These are phyloP conservation scores for Megaustenia siamemsis DNA, from an alignment of 2,888 invertebrate species.

Conservation along the genomic window DNA sequence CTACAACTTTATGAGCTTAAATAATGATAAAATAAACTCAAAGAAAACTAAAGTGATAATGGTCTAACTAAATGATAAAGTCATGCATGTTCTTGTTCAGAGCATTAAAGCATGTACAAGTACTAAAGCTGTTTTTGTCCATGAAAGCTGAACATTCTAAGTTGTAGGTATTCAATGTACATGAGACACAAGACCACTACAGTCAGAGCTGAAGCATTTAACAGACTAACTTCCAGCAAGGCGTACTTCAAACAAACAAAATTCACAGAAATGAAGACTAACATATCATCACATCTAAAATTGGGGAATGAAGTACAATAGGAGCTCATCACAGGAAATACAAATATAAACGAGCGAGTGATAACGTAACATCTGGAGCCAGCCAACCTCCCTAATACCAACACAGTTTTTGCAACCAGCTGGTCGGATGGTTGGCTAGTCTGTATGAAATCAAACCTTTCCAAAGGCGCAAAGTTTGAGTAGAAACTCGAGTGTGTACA, in stretches of 20 bases:
- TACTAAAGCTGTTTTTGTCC: too few relatives aligned
- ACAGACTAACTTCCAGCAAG: neutral
- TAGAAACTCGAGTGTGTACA: conserved; percentile 99
- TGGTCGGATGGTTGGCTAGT: conserved; percentile 18
- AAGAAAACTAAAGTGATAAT: neutral
- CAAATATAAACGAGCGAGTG: neutral
- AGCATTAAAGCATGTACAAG: neutral
- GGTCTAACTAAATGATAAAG: neutral
- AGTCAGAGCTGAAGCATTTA: neutral
- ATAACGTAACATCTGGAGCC: conserved; percentile 25
- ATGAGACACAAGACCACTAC: neutral
- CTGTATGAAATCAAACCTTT: conserved; percentile 86
- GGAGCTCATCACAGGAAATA: neutral
- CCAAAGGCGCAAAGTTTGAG: conserved; percentile 99
- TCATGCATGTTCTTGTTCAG: neutral
- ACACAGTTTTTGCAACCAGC: conserved; percentile 22
- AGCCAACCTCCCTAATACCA: conserved; percentile 7
- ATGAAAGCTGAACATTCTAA: too few relatives aligned
- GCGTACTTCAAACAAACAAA: neutral
- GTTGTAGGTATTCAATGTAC: too few relatives aligned
- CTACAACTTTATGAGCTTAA: too few relatives aligned
- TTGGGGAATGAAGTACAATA: neutral
- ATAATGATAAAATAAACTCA: neutral
- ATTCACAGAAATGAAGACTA: neutral
- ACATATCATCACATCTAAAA: neutral